A percentile compares a stretch with the other conserved stretches of the same genome.
These are phyloP conservation scores for Plusia festucae DNA, from an alignment of 2,888 invertebrate species.

Conservation along the genomic window DNA sequence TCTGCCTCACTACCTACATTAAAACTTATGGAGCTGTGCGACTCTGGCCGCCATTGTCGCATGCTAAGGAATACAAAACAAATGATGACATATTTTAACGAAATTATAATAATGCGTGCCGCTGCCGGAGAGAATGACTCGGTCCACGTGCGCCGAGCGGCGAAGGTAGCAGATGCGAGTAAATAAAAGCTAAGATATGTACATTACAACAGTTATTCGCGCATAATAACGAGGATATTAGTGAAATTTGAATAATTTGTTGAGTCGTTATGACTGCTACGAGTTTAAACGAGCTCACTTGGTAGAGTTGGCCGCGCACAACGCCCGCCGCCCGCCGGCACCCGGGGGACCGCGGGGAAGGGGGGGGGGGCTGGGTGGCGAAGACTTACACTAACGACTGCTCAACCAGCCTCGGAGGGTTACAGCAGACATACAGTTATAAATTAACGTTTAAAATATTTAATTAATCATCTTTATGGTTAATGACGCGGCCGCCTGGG, in stretches of 20 bases:
- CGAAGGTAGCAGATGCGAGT: conserved; percentile 30
- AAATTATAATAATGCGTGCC: conserved; percentile 7
- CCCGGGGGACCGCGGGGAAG: background rate
- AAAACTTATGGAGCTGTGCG: background rate
- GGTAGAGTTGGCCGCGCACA: conserved; percentile 25
- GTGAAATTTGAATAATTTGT: conserved; percentile 62
- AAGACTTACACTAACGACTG: conserved; percentile 12
- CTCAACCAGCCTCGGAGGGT: conserved; percentile 12
- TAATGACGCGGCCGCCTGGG: conserved; percentile 46
- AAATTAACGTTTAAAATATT: conserved; percentile 47
- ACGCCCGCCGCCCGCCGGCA: conserved; percentile 15
- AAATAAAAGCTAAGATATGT: conserved; percentile 38
- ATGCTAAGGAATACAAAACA: background rate
- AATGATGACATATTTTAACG: conserved; percentile 17
- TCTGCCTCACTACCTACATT: background rate
- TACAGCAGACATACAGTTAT: conserved; percentile 35
- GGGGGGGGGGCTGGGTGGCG: background rate
- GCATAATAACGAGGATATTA: conserved; percentile 53
- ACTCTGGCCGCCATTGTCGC: background rate
- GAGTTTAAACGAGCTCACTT: conserved; percentile 47
- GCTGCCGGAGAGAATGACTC: background rate
- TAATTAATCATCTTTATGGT: conserved; percentile 52
- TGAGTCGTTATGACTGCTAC: conserved; percentile 43
- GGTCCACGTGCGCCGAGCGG: conserved; percentile 8
- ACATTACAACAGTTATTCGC: conserved; percentile 42